Evolutionary conservation across 1,140 invertebrate species (phyloP), one percentile per base, ranked within the genome.

Genomic region (Lysiphlebus fabarum): DNA sequence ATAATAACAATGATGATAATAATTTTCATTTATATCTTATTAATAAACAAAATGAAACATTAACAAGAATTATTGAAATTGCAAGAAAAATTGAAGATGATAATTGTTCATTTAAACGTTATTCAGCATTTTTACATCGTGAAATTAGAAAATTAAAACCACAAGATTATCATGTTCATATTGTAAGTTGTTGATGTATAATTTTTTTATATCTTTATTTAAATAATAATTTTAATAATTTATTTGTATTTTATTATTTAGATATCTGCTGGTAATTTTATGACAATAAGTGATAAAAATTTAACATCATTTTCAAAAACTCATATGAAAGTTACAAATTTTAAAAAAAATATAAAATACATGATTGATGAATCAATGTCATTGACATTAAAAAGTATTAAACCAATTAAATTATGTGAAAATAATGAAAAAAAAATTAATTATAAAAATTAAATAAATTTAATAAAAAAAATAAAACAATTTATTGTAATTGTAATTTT

Each of bases 261-360:
- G 53, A 38, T 10, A 26, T 48, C 55, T 2, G 41, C 14, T 8
- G 55, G 47, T 6, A 56, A 40, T 38, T 56, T 48, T 4, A 56
- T 47, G 8, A 33, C 12, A 7, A 56, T 56, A 10, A 14, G n/a
- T 37, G 9, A 40, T 38, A 7, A 9, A 6, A 56, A 56, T 47
- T 56, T 56, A 38, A 47, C 45, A 14, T 56, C 55, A 11, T 48
- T 47, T 8, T 38, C 43, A 4, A 38, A 56, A 26, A 17, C 36
- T 6, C 37, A 40, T 12, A 12, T 40, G 5, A 12, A 14, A 36
- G 17, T 48, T 6, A 56, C 5, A 8, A 47, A 56, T 56, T 26
- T 10, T 2, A 36, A 47, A 14, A 12, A 47, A 7, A 40, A 48
- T 8, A 47, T 43, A 0, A 56, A 41, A 5, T 48, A 56, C 12